Evolutionary conservation across 2,888 invertebrate genomes (phyloP).

Genomic region (Hyposoter dolosus): DNA sequence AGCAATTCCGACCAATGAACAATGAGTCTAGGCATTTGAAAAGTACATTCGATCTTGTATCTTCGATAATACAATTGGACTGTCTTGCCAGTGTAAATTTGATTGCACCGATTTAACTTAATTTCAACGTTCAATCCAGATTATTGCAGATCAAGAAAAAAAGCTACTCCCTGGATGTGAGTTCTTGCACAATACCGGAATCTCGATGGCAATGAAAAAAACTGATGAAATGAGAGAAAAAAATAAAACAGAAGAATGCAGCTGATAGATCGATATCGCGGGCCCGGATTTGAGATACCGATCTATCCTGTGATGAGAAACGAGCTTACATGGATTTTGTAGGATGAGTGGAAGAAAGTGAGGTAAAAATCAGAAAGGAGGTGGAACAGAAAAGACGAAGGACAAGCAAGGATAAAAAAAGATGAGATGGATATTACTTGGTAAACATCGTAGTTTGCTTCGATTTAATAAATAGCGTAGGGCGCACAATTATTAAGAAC

Average conservation of each 20-base stretch:
- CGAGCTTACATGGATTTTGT: conserved; percentile 17
- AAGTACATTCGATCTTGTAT: neutral
- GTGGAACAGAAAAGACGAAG: conserved; percentile 15
- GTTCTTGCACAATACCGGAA: neutral
- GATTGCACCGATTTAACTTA: neutral
- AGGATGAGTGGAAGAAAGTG: conserved; percentile 42
- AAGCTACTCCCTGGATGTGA: neutral
- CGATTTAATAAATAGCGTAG: conserved; percentile 56
- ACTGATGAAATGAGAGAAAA: conserved; percentile 22
- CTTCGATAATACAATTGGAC: neutral
- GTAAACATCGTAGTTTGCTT: conserved; percentile 62
- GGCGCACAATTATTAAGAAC: conserved; percentile 64
- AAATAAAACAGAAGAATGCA: conserved; percentile 36
- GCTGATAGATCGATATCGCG: conserved; percentile 65
- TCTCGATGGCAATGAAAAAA: conserved; percentile 17
- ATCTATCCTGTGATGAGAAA: conserved; percentile 40
- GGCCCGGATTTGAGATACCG: conserved; percentile 5
- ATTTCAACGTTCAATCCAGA: neutral
- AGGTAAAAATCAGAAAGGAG: conserved; percentile 47
- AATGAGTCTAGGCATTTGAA: neutral
- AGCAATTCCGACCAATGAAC: neutral
- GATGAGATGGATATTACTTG: conserved; percentile 61
- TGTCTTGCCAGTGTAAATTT: neutral
- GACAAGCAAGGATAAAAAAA: conserved; percentile 34
- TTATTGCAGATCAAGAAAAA: neutral